Evolutionary conservation across 1,140 invertebrate species (phyloP).

Genomic region (Tetraneura akinire): DNA sequence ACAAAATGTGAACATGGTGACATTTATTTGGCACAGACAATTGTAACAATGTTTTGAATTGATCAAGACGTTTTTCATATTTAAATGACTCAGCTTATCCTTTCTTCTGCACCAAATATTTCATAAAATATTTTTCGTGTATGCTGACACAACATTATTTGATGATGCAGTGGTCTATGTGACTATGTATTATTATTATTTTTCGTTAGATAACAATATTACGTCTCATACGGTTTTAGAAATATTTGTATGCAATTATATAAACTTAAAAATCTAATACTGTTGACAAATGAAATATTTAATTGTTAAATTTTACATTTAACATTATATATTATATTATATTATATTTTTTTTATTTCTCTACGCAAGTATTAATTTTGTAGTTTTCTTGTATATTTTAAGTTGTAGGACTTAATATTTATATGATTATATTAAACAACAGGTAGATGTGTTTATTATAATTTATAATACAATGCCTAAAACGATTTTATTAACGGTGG

Average conservation of each 20-base stretch:
- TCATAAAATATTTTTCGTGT: neutral
- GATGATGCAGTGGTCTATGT: neutral
- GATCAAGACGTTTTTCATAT: conserved; percentile 17
- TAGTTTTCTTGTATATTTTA: no score
- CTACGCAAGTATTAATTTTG: no score
- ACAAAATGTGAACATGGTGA: conserved; percentile 14
- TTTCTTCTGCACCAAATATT: conserved; percentile 15
- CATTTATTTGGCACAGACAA: conserved; percentile 30
- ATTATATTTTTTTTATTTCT: no score
- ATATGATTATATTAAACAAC: no score
- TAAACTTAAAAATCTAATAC: neutral
- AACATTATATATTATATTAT: no score
- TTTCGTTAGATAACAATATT: no score
- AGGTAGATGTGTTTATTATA: no score
- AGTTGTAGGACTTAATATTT: no score
- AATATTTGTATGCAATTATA: neutral
- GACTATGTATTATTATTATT: neutral
- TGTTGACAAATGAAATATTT: neutral
- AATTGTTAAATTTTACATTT: no score
- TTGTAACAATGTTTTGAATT: neutral
- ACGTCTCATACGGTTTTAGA: neutral
- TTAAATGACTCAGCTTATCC: conserved; percentile 32
- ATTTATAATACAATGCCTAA: no score
- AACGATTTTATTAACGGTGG: no score
- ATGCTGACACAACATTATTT: conserved; percentile 16